These are phyloP conservation scores for Philereme transversata DNA, from an alignment of 2,888 invertebrate species.

Conservation along the genomic window DNA sequence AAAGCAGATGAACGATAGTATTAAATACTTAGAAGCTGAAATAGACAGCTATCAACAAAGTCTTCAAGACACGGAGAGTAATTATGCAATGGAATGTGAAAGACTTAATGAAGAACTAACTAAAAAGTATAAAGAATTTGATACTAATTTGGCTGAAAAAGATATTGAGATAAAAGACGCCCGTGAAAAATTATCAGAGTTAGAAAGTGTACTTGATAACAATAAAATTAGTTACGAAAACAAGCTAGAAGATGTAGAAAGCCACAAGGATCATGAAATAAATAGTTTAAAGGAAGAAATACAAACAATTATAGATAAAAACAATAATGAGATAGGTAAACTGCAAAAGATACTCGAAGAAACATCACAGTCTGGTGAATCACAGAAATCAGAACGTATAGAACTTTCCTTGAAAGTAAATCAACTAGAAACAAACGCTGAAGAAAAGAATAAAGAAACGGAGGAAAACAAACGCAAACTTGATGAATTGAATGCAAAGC, in stretches of 20 bases:
- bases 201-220: slow-evolving; percentile 50
- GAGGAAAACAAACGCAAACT: slow-evolving; percentile 44
- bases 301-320: slow-evolving; percentile 38
- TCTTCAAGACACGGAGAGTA: slow-evolving; percentile 51
- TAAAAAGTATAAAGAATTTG: slow-evolving; percentile 51
- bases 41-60: slow-evolving; percentile 58
- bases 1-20: slow-evolving; percentile 44
- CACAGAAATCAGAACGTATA: slow-evolving; percentile 46
- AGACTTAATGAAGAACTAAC: slow-evolving; percentile 52
- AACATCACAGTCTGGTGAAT: slow-evolving; percentile 44
- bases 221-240: slow-evolving; percentile 46
- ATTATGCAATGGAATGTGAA: slow-evolving; percentile 47
- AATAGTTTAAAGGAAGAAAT: slow-evolving; percentile 44
- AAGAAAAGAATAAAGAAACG: slow-evolving; percentile 46
- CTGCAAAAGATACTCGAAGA: slow-evolving; percentile 47
- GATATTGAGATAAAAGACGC: slow-evolving; percentile 57
- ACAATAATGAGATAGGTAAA: slow-evolving; percentile 46
- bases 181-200: slow-evolving; percentile 46
- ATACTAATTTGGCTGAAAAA: slow-evolving; percentile 51
- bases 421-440: slow-evolving; percentile 46
- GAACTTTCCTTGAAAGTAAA: slow-evolving; percentile 43
- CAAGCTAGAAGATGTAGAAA: slow-evolving; percentile 45
- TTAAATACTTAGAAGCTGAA: slow-evolving; percentile 59
- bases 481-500: slow-evolving; percentile 41
- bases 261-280: slow-evolving; percentile 47